These are phyloP conservation scores for Regulus satrapa DNA, from an alignment of 2,113 vertebrate species.

Conservation along the genomic window DNA sequence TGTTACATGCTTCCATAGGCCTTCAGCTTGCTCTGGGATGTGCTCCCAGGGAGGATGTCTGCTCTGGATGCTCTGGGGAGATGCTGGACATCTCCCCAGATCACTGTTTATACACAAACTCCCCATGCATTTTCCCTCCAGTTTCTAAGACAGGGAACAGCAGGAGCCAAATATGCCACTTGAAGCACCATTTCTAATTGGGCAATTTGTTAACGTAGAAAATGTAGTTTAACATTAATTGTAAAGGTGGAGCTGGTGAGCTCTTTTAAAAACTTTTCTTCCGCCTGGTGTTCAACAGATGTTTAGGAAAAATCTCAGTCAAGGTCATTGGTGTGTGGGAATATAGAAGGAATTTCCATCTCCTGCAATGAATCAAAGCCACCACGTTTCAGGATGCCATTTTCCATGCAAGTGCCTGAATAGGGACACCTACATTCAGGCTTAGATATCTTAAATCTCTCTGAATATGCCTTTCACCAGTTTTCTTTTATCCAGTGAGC, in stretches of 20 bases:
- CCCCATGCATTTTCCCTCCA: neutral
- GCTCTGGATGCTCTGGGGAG: neutral
- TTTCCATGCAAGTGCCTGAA: neutral
- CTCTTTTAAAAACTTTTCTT: neutral
- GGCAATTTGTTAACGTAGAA: neutral
- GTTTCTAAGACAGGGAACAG: neutral
- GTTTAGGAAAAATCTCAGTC: neutral
- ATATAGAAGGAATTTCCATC: constrained; percentile 4
- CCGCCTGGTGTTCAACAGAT: neutral
- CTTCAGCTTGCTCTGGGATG: neutral
- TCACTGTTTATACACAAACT: neutral
- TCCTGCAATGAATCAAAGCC: neutral
- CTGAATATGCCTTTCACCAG: neutral
- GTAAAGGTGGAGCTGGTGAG: neutral
- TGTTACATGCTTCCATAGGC: neutral
- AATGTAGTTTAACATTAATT: neutral
- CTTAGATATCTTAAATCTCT: neutral
- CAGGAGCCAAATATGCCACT: neutral
- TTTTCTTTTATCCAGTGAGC: neutral
- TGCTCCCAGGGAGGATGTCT: neutral
- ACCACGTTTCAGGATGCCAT: neutral
- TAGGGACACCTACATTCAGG: neutral
- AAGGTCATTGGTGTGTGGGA: neutral
- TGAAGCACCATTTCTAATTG: neutral
- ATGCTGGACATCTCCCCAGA: neutral